Evolutionary conservation across 2,797 vertebrate genomes (phyloP).

Genomic region (Hyperoplus immaculatus): DNA sequence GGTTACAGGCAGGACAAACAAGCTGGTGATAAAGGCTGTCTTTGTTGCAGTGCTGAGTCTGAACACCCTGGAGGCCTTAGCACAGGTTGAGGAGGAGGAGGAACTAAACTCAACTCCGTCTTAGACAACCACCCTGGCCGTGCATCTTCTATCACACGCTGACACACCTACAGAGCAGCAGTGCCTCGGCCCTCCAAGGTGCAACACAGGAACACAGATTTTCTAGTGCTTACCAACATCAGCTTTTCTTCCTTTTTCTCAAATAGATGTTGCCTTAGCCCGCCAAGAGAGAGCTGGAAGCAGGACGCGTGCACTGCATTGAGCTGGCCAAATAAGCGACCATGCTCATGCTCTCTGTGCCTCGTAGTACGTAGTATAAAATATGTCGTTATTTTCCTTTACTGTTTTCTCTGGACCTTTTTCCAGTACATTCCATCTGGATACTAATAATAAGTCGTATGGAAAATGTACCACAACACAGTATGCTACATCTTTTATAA

Average conservation of each 20-base stretch:
- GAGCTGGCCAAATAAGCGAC: constrained; percentile 34
- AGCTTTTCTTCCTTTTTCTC: constrained; percentile 26
- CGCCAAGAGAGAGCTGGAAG: constrained; percentile 24
- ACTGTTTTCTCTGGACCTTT: constrained; percentile 37
- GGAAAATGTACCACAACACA: constrained; percentile 10
- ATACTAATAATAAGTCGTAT: background rate
- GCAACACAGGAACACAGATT: constrained; percentile 40
- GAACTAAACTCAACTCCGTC: constrained; percentile 60
- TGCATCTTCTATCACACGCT: constrained; percentile 46
- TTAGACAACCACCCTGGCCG: constrained; percentile 36
- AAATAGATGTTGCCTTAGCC: constrained; percentile 34
- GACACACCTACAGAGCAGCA: constrained; percentile 45
- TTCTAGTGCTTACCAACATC: constrained; percentile 28
- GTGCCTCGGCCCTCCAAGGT: constrained; percentile 46
- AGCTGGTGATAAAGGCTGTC: constrained; percentile 64
- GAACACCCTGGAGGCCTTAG: constrained; percentile 59
- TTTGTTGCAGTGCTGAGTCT: constrained; percentile 67
- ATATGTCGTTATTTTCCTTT: constrained; percentile 19
- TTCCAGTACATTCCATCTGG: constrained; percentile 17
- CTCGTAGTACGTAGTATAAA: constrained; percentile 41
- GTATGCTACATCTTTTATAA: constrained; percentile 3
- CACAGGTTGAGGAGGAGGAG: constrained; percentile 36
- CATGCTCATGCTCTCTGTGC: constrained; percentile 7
- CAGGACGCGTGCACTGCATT: constrained; percentile 23
- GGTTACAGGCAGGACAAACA: constrained; percentile 66